phyloP scores from a whole-genome alignment of 2,113 vertebrate genomes.

The Gopherus evgoodei region DNA sequence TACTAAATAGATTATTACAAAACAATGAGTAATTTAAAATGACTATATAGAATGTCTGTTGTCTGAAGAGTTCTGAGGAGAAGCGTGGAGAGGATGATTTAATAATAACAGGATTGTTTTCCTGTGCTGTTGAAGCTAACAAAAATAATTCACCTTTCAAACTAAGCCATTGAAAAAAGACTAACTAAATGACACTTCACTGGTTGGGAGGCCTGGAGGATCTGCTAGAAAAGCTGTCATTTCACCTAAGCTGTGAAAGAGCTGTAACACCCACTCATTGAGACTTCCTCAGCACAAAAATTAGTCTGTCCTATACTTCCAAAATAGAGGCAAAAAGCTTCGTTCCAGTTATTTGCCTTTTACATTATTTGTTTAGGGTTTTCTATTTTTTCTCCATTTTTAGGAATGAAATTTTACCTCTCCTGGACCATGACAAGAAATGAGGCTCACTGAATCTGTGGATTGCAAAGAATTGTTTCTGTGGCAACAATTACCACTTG shows the following conservation, averaged over 20 bases:
- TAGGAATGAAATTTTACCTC: not conserved
- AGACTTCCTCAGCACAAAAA: not conserved
- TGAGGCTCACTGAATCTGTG: not conserved
- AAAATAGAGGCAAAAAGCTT: not conserved
- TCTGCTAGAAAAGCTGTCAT: not conserved
- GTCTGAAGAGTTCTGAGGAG: not conserved
- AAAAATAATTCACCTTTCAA: constrained; percentile 28
- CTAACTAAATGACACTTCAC: not conserved
- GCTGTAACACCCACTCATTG: not conserved
- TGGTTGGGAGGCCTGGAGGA: rapidly evolving
- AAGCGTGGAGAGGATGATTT: not conserved
- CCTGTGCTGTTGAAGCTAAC: not conserved
- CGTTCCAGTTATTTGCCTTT: not conserved
- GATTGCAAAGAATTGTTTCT: not conserved
- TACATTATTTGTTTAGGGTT: not conserved
- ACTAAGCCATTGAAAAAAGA: constrained; percentile 17
- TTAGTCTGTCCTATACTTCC: not conserved
- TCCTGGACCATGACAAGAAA: not conserved
- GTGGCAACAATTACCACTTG: not conserved
- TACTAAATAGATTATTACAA: not conserved
- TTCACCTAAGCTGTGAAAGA: not conserved
- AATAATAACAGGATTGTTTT: not conserved
- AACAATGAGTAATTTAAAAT: not conserved
- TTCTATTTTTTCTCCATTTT: not conserved
- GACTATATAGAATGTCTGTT: rapidly evolving